A percentile compares a stretch with the other conserved stretches of the same genome.
Conservation (phyloP, 2,888 invertebrate species). For the Yponomeuta plumbellus region DNA sequence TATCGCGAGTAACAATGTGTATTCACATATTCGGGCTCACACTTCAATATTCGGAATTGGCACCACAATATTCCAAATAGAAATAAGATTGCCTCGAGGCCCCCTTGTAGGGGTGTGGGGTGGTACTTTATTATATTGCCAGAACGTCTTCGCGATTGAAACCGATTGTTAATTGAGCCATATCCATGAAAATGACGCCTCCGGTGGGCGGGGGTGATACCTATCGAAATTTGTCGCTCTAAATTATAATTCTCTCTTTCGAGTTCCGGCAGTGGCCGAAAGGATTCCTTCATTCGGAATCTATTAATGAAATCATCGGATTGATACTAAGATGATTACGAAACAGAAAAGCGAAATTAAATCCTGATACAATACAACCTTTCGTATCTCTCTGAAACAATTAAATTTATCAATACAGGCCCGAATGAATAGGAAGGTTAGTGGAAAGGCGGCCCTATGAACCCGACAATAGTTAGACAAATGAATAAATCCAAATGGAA, state of each 20-base stretch:
- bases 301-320: slow-evolving; percentile 18
- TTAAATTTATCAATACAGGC: slow-evolving; percentile 15
- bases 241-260: slow-evolving; percentile 43
- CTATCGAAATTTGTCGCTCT: slow-evolving; percentile 69
- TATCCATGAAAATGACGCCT: slow-evolving; percentile 75
- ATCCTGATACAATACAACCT: background rate
- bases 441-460: slow-evolving; percentile 8
- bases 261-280: slow-evolving; percentile 6
- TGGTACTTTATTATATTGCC: slow-evolving; percentile 67
- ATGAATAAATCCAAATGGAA: slow-evolving; percentile 76
- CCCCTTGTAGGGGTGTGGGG: slow-evolving; percentile 44
- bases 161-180: slow-evolving; percentile 76
- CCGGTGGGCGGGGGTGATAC: slow-evolving; percentile 55
- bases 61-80: slow-evolving; percentile 76
- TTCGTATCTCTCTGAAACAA: slow-evolving; percentile 11
- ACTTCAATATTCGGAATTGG: slow-evolving; percentile 75
- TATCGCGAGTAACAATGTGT: slow-evolving; percentile 48
- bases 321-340: slow-evolving; percentile 17
- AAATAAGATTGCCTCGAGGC: slow-evolving; percentile 69
- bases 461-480: slow-evolving; percentile 72
- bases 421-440: slow-evolving; percentile 9
- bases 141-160: slow-evolving; percentile 74
- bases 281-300: slow-evolving; percentile 10
- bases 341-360: slow-evolving; percentile 8
- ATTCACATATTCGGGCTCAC: slow-evolving; percentile 55